Evolutionary conservation across 2,888 invertebrate species (phyloP), one percentile per base, ranked within the genome.

Genomic region (Mesorhabditis sp.): DNA sequence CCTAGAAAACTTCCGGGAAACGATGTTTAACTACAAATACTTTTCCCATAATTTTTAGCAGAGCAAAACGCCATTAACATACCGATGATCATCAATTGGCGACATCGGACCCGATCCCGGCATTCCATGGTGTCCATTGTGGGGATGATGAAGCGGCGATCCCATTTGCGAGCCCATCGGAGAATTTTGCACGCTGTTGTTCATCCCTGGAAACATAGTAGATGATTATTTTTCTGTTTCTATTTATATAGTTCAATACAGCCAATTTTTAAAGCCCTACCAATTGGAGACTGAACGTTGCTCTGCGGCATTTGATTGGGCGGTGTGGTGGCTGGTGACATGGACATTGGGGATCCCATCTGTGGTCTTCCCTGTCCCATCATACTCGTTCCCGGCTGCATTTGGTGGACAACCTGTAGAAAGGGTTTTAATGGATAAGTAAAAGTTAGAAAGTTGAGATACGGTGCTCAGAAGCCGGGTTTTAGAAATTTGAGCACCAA

Each of bases 161-260:
- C 58, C 58, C 58, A 50, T 50, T 50, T 50, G 58, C n/a, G 58
- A 50, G 58, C 58, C 58, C 58, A 50, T 50, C 58, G 58, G 58
- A 10, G 58, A 50, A 13, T n/a, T n/a, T n/a, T 50, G 58, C 58
- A 50, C n/a, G n/a, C 58, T 50, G 58, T 50, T 50, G 58, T 50
- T 50, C 58, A 50, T 50, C 58, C 58, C 58, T 50, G 58, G 2
- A 50, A 50, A 50, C 58, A 50, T 10, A 50, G 58, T n/a, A 10
- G 58, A n/a, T 10, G 58, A 50, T 50, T 50, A 50, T 50, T 50
- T 50, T 50, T n/a, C n/a, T 13, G 58, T 13, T 50, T 50, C 58
- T n/a, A 50, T n/a, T 50, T 28, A 28, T 28, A 28, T 28, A 1
- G 28, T 28, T 28, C 28, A 28, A 28, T 28, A 28, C 28, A 28